Percentiles rank a stretch among this genome's conserved stretches.
These are phyloP conservation scores for Vesta saturnalis DNA, from an alignment of 2,888 invertebrate species.

Conservation along the genomic window DNA sequence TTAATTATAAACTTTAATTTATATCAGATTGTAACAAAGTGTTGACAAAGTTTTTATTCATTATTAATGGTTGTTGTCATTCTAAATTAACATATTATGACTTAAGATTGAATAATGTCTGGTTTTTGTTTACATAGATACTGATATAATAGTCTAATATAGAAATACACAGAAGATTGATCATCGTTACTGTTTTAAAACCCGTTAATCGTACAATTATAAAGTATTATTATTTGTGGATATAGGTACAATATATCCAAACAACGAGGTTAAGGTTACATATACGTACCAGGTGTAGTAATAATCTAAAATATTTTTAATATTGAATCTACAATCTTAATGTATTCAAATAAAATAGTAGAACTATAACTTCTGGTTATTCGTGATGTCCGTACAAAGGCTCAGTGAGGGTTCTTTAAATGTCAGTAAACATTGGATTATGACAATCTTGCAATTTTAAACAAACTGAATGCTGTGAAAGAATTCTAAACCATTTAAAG, in stretches of 20 bases:
- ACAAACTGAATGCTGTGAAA: conserved; percentile 28
- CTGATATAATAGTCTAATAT: background rate
- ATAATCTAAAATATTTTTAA: too few species aligned
- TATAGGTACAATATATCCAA: background rate
- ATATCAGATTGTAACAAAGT: too few species aligned
- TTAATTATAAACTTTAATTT: too few species aligned
- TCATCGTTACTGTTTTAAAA: background rate
- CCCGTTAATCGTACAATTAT: too few species aligned
- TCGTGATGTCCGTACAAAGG: conserved; percentile 34
- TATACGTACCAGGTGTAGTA: background rate
- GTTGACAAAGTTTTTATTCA: conserved; percentile 36
- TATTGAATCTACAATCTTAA: background rate
- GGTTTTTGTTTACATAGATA: background rate
- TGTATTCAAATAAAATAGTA: conserved; percentile 3
- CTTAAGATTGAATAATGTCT: conserved; percentile 6
- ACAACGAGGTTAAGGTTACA: background rate
- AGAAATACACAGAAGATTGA: conserved; percentile 6
- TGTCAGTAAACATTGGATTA: conserved; percentile 50
- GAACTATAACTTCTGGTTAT: background rate
- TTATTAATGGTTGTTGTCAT: conserved; percentile 31
- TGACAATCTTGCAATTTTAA: conserved; percentile 50
- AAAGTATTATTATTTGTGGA: background rate
- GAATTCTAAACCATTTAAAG: conserved; percentile 25
- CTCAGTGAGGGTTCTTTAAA: conserved; percentile 42
- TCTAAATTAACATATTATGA: conserved; percentile 36